These are phyloP conservation scores for Platycnemis pennipes DNA, from an alignment of 2,888 invertebrate genomes.

Conservation along the genomic window DNA sequence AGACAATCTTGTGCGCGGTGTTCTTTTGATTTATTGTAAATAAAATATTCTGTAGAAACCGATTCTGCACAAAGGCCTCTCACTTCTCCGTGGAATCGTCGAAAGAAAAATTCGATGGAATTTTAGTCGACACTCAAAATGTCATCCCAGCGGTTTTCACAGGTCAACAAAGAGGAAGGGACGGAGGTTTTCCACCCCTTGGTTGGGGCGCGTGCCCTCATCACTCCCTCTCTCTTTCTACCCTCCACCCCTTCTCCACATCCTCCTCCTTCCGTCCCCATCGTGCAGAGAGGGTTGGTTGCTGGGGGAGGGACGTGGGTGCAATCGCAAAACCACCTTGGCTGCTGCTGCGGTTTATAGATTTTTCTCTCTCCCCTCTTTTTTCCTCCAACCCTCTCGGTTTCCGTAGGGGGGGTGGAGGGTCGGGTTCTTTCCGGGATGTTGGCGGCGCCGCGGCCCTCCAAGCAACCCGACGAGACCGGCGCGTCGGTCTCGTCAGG, in stretches of 20 bases:
- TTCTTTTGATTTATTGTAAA: too few relatives aligned
- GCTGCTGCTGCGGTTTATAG: slow-evolving; percentile 28
- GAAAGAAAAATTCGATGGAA: not conserved
- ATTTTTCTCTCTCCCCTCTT: not conserved
- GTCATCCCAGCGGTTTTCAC: not conserved
- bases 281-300: not conserved
- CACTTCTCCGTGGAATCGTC: not conserved
- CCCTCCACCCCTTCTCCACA: not conserved
- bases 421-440: not conserved
- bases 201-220: not conserved
- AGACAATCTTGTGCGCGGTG: too few relatives aligned
- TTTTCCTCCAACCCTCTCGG: not conserved
- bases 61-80: too few relatives aligned
- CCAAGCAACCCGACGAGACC: not conserved
- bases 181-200: not conserved
- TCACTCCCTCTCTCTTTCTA: not conserved
- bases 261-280: not conserved
- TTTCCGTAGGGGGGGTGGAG: not conserved
- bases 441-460: slow-evolving; percentile 24
- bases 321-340: slow-evolving; percentile 1
- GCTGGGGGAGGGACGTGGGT: not conserved
- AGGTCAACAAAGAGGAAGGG: not conserved
- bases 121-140: not conserved
- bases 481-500: not conserved
- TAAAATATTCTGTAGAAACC: too few relatives aligned